Evolutionary conservation across 2,113 vertebrate genomes (phyloP), one percentile per base, ranked within the genome.

Genomic region (Neolamprologus falcicula): DNA sequence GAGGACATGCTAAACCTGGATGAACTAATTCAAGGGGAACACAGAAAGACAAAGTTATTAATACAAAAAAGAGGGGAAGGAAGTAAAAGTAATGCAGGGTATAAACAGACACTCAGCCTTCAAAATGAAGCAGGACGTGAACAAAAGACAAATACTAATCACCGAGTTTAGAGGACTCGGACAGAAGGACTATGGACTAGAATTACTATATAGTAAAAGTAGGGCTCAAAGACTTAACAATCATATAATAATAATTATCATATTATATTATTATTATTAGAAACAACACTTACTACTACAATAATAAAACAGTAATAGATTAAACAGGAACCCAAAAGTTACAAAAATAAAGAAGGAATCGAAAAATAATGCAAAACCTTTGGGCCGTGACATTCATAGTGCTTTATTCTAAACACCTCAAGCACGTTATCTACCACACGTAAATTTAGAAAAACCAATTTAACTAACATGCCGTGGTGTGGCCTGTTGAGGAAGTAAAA

Each of bases 81-180:
- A 42, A 47, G 21, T 76, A 76, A 47, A 76, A 45, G 14, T 26
- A 42, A 71, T 6, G 4, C 5, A 28, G 37, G 68, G 14, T 1
- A 73, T 28, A 45, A 73, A 47, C 21, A 5, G 40, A 47, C 0
- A 45, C 40, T 73, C 68, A 17, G 68, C 14, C 68, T 28, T 76
- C 0, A 47, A 28, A 76, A 10, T 47, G 14, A 47, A 47, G 0
- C 14, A 76, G 68, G 40, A 19, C 0, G 14, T 2, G 9, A 76
- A 17, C 24, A 47, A 76, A 19, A 76, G 24, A 4, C 0, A 76
- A 76, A 28, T 76, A 28, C 14, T 19, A 17, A 47, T 47, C 40
- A 28, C 24, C 2, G 4, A 76, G 68, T 11, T 45, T 47, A 47
- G 68, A 47, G 1, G 2, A 73, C 40, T 17, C 0, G 1, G 40